phyloP scores from a whole-genome alignment of 2,797 vertebrate species.

The Rhincodon typus region DNA sequence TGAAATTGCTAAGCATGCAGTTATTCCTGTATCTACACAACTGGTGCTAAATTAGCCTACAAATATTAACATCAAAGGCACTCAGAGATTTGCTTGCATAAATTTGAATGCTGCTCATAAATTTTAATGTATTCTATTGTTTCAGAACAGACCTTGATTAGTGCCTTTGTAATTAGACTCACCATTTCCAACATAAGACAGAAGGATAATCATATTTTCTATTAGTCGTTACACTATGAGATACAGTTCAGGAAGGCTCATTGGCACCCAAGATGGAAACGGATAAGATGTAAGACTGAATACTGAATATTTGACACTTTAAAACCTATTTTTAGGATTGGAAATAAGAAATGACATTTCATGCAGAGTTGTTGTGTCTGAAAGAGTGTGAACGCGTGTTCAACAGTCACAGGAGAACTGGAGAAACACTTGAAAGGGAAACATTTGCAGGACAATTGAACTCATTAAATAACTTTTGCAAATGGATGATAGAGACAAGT shows the following conservation, averaged over 20 bases:
- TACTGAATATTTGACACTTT: background rate
- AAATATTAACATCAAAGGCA: constrained; percentile 7
- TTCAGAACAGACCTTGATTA: background rate
- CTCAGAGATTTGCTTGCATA: background rate
- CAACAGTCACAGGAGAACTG: no score
- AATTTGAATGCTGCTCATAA: constrained; percentile 22
- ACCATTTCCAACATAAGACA: background rate
- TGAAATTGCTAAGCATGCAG: constrained; percentile 27
- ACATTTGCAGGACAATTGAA: no score
- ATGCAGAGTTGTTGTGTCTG: background rate
- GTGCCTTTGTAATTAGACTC: background rate
- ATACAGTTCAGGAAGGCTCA: background rate
- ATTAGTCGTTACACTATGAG: background rate
- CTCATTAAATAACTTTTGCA: no score
- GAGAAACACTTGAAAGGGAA: no score
- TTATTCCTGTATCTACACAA: constrained; percentile 28
- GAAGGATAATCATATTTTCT: background rate
- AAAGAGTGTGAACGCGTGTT: no score
- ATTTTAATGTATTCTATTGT: constrained; percentile 21
- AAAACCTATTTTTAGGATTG: background rate
- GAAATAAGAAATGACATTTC: background rate
- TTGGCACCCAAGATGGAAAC: background rate
- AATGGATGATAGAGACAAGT: no score
- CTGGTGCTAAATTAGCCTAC: background rate
- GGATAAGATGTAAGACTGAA: background rate